These are phyloP conservation scores for Camptogramma bilineatum DNA, from an alignment of 2,888 invertebrate species.

Conservation along the genomic window DNA sequence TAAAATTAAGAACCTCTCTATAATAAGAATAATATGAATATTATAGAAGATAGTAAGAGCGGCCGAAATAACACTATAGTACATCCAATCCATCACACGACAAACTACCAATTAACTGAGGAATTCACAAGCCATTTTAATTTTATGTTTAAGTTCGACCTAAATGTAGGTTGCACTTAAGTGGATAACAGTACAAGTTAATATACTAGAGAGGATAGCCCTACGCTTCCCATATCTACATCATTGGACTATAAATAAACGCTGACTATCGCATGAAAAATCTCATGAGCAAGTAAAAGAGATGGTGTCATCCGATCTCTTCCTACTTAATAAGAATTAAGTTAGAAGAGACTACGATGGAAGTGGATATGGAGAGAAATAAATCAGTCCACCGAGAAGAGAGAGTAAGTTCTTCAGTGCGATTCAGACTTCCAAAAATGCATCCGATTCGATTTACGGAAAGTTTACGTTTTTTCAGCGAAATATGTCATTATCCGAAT, in stretches of 20 bases:
- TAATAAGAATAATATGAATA: neutral
- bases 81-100: constrained; percentile 38
- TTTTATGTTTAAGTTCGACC: constrained; percentile 74
- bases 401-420: too few species aligned
- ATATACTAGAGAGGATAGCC: neutral
- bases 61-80: neutral
- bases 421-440: too few species aligned
- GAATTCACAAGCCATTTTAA: constrained; percentile 71
- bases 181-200: constrained; percentile 18
- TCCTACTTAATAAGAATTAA: too few species aligned
- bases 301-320: too few species aligned
- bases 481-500: too few species aligned
- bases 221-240: neutral
- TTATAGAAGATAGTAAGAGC: neutral
- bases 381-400: too few species aligned
- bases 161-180: constrained; percentile 51
- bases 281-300: neutral
- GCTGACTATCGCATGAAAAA: neutral
- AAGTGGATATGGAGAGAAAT: too few species aligned
- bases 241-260: neutral
- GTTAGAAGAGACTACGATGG: too few species aligned
- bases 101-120: constrained; percentile 61
- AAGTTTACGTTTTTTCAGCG: too few species aligned
- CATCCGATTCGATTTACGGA: too few species aligned
- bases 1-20: too few species aligned